Base-by-base conservation (phyloP, 2,113 vertebrate genomes). In the Alces alces region DNA sequence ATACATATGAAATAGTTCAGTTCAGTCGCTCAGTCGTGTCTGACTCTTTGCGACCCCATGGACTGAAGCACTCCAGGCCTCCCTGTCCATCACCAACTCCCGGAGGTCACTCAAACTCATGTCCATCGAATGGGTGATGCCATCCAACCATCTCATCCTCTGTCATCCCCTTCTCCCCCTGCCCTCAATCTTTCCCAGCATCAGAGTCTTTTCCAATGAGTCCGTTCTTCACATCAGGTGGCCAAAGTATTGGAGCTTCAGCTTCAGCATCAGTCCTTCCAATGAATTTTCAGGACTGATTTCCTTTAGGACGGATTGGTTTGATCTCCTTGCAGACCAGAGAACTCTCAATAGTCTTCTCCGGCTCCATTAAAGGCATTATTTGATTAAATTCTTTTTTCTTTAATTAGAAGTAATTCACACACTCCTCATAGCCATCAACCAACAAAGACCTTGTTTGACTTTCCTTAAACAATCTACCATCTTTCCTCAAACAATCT, bases 71-170 rank as follows among this genome's bases (percentile, higher is more conserved):
- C 0, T 0, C 33, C 33, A 66, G 61, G 33, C 33, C n/a, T 66
- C 33, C 4, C 33, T 66, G 16, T n/a, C 16, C 61, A 19, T 66
- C 16, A 66, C 61, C 61, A n/a, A 19, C 61, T 66, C 61, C n/a
- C 1, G 61, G 61, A 19, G 61, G 0, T n/a, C 1, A 5, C 61
- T n/a, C 33, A 66, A n/a, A 10, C 61, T n/a, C 8, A 17, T n/a
- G 33, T 19, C 61, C 61, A n/a, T 66, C 0, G 0, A n/a, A 2
- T n/a, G 0, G 8, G 16, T 66, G 61, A n/a, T 66, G 33, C 33
- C 61, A 19, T 19, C 61, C 33, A 66, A 19, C 33, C 61, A 9
- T n/a, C 61, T n/a, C 61, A 19, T 19, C 61, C 61, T 64, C 33
- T 64, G 60, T 64, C 14, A 0, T 66, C n/a, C 64, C 64, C 4